Conservation (phyloP, 1,140 invertebrate genomes). For the Geopemphigus sp. region DNA sequence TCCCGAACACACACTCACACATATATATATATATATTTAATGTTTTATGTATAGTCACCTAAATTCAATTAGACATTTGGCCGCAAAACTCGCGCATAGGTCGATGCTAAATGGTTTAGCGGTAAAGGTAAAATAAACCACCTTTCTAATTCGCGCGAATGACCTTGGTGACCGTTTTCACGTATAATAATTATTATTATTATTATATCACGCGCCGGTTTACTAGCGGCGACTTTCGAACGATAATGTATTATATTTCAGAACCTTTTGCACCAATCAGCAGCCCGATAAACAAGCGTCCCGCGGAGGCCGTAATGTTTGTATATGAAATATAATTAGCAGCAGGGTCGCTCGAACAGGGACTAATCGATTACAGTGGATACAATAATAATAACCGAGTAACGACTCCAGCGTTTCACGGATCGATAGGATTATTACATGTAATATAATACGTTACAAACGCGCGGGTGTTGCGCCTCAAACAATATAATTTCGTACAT, state of each 20-base stretch:
- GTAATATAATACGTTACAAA: too few species aligned
- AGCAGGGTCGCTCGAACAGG: too few species aligned
- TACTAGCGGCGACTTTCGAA: background rate
- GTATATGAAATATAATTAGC: too few species aligned
- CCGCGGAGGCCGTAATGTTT: too few species aligned
- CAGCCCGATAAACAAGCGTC: too few species aligned
- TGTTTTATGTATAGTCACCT: background rate
- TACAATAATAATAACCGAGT: background rate
- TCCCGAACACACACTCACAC: background rate
- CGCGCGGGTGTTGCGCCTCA: too few species aligned
- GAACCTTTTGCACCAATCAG: too few species aligned
- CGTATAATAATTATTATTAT: too few species aligned
- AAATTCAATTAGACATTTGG: background rate
- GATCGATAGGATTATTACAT: too few species aligned
- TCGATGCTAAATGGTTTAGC: background rate
- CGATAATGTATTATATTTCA: too few species aligned
- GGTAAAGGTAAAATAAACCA: background rate
- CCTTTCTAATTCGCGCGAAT: background rate
- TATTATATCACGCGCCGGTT: background rate
- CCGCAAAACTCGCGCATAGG: background rate
- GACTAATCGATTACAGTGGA: background rate
- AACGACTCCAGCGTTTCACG: too few species aligned
- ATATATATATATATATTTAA: background rate
- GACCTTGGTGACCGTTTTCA: background rate
- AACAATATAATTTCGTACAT: too few species aligned